Percentiles rank a stretch among this genome's conserved stretches.
phyloP scores from a whole-genome alignment of 2,797 vertebrate genomes.

The Glyptemys insculpta region DNA sequence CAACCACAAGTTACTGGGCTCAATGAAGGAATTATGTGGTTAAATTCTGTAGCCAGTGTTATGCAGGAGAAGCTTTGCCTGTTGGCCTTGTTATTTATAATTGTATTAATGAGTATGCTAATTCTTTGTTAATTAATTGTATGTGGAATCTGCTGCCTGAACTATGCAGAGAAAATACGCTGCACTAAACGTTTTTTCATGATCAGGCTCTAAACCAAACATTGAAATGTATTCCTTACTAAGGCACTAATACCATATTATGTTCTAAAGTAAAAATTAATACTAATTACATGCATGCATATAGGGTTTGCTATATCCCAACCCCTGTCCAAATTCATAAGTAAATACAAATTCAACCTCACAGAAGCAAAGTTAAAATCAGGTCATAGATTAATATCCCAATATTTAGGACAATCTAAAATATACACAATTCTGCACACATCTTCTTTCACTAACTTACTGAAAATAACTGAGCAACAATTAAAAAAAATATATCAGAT shows the following conservation, averaged over 20 bases:
- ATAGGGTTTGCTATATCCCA: not conserved
- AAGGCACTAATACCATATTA: not conserved
- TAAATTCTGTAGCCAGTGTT: not conserved
- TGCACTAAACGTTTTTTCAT: not conserved
- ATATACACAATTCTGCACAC: not conserved
- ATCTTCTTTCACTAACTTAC: not conserved
- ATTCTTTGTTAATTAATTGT: not conserved
- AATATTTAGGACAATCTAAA: slow-evolving; percentile 11
- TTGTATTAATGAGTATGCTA: not conserved
- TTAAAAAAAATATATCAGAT: not conserved
- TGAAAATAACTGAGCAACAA: not conserved
- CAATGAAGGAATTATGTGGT: not conserved
- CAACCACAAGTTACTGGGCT: not conserved
- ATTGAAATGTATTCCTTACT: not conserved
- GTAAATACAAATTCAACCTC: not conserved
- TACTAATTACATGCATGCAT: not conserved
- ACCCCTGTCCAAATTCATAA: slow-evolving; percentile 16
- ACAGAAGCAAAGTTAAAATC: not conserved
- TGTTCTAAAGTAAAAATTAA: not conserved
- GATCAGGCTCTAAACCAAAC: not conserved
- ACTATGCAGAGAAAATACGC: not conserved
- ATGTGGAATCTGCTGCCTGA: not conserved
- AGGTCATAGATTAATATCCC: not conserved
- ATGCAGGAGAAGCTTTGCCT: not conserved
- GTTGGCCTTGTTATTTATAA: not conserved